Base-by-base conservation (phyloP, 2,113 vertebrate genomes). In the Aphyosemion australe region DNA sequence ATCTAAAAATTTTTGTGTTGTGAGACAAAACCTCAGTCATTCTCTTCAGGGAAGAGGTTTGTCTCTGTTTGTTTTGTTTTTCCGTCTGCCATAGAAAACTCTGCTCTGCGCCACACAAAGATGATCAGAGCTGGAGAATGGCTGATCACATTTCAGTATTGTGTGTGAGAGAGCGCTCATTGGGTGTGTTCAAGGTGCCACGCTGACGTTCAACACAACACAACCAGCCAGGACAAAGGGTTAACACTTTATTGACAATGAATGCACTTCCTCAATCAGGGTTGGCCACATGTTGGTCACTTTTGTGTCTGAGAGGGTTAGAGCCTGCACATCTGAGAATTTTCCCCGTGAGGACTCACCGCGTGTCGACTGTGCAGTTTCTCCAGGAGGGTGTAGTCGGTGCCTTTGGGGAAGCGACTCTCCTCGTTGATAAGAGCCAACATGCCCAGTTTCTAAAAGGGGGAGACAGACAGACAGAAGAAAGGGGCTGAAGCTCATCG, bases 331-430 rank as follows among this genome's bases (percentile, higher is more conserved):
- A 52, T 62, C 43, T 58, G 57, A 50, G 39, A 56, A 43, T 68
- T 60, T 78, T 66, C 7, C 12, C 9, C 45, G 32, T n/a, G 41
- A 61, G 61, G 64, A 92, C 95, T 94, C 84, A 97, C 95, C 54
- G 93, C 92, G 45, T 96, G 95, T 69, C 95, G 93, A 70, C 92
- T 95, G 91, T 97, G 94, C 70, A 97, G 93, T 76, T 97, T 97
- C 91, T 96, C 95, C 87, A 97, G 81, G 53, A 97, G 92, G 77
- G 95, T 97, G 92, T 91, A 93, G 92, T 97, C 95, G 10, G 94
- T 97, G 87, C 95, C 95, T 94, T 97, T 97, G 67, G 95, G 95
- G 84, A 97, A 97, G 78, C 95, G 93, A 82, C 95, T 97, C 82
- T 96, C 95, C 84, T 96, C 95, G 68, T 97, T 97, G 86, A 97